Percentiles rank a stretch among this genome's conserved stretches.
Conservation (phyloP, 1,140 invertebrate species). For the Popillia japonica region DNA sequence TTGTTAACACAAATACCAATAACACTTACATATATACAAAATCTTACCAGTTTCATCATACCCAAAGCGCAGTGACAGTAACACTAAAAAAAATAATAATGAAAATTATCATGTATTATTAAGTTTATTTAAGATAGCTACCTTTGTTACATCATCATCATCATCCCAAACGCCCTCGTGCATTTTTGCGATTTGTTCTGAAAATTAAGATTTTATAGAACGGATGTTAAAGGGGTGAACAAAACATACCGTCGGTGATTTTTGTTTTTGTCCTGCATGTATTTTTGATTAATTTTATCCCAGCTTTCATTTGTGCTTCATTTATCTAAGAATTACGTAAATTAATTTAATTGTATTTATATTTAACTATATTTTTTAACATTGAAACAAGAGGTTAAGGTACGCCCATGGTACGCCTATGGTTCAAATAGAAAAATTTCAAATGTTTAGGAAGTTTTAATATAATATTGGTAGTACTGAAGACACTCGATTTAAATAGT, state of each 20-base stretch:
- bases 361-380: not conserved
- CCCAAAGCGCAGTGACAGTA: slow-evolving; percentile 7
- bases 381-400: too few species aligned
- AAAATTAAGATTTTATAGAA: not conserved
- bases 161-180: slow-evolving; percentile 42
- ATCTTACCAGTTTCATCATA: slow-evolving; percentile 38
- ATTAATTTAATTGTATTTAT: not conserved
- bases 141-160: slow-evolving; percentile 25
- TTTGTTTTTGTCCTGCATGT: slow-evolving; percentile 41
- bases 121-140: slow-evolving; percentile 4
- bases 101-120: slow-evolving; percentile 13
- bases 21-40: not conserved
- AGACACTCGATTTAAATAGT: too few species aligned
- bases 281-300: slow-evolving; percentile 40
- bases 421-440: not conserved
- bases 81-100: slow-evolving; percentile 8
- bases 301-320: slow-evolving; percentile 42
- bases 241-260: slow-evolving; percentile 39
- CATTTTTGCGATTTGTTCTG: slow-evolving; percentile 42
- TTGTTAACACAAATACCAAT: not conserved
- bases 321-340: slow-evolving; percentile 36
- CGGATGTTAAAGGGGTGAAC: not conserved
- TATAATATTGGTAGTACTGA: not conserved
- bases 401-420: not conserved
- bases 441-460: not conserved